Evolutionary conservation across 2,888 invertebrate species (phyloP), one percentile per base, ranked within the genome.

Genomic region (Tenthredo scrophulariae): DNA sequence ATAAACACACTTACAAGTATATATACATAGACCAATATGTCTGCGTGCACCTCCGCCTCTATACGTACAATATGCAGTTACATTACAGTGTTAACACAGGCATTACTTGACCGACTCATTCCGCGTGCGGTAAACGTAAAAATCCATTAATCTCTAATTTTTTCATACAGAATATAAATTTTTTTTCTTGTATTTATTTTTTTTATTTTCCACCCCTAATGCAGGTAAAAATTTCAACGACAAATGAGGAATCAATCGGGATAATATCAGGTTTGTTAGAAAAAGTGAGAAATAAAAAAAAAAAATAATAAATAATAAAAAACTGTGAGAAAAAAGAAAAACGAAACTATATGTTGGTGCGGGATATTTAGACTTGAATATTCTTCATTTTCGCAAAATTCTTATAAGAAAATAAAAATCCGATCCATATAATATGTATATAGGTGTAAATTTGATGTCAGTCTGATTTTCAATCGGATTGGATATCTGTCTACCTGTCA

Each of bases 401-500:
- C 15, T 46, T 13, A 13, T 46, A 15, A 15, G 46, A 15, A 13
- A 46, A 46, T 46, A 46, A 13, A 46, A 46, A 15, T 0, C 10
- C 22, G 65, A 29, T 65, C 2, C 29, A 29, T 13, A 5, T 67
- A 67, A 5, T 15, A 33, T 33, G 18, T 65, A 29, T 67, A 33
- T 26, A 22, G 43, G 74, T 22, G 74, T 43, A 26, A 40, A 40
- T 22, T 67, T 18, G 29, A 67, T 13, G 33, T 22, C 26, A 10
- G 54, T 40, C 77, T 77, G 77, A 77, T 50, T 77, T 77, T 77
- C 77, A 77, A 77, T 77, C 77, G 77, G 77, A 77, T 77, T 54
- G 77, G 77, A 54, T 77, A 77, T 77, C 46, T 77, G 54, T 77
- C 77, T 77, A 77, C 54, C 77, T 77, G 77, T 77, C 77, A 77